A percentile compares a stretch with the other conserved stretches of the same genome.
Evolutionary conservation across 2,797 vertebrate genomes (phyloP).

Genomic region (Darevskia mixta): DNA sequence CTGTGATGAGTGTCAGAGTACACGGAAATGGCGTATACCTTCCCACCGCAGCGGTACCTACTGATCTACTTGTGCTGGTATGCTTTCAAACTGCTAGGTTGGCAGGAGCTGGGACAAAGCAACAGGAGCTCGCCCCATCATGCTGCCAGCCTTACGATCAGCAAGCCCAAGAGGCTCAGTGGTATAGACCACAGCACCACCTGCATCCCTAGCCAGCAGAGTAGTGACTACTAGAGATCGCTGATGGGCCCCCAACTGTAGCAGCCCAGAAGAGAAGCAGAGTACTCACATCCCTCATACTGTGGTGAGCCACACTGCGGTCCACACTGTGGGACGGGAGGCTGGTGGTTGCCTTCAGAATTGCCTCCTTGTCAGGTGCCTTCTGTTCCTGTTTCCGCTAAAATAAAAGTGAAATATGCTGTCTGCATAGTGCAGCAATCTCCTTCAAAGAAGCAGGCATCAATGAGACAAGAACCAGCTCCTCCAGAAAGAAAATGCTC

Average conservation of each 20-base stretch:
- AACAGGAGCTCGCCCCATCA: too few species aligned
- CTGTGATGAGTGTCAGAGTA: too few species aligned
- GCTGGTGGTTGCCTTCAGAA: constrained; percentile 90
- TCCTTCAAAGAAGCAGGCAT: not conserved
- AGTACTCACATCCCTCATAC: constrained; percentile 91
- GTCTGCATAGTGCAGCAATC: not conserved
- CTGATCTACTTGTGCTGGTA: too few species aligned
- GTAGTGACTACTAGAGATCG: not conserved
- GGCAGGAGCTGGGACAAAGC: too few species aligned
- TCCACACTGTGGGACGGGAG: constrained; percentile 88
- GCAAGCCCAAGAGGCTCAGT: too few species aligned
- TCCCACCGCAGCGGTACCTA: too few species aligned
- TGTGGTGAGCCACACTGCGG: constrained; percentile 91
- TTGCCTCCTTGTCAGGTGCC: constrained; percentile 96
- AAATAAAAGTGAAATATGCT: constrained; percentile 1
- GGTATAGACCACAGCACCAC: too few species aligned
- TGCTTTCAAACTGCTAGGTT: too few species aligned
- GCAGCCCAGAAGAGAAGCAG: accelerated
- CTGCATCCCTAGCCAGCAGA: not conserved
- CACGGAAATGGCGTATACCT: too few species aligned
- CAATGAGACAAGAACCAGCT: too few species aligned
- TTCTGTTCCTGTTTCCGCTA: constrained; percentile 97
- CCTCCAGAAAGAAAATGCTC: too few species aligned
- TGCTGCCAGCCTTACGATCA: too few species aligned
- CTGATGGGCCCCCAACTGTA: not conserved